These are phyloP conservation scores for Elephas maximus DNA, from an alignment of 2,113 vertebrate genomes.

Conservation along the genomic window DNA sequence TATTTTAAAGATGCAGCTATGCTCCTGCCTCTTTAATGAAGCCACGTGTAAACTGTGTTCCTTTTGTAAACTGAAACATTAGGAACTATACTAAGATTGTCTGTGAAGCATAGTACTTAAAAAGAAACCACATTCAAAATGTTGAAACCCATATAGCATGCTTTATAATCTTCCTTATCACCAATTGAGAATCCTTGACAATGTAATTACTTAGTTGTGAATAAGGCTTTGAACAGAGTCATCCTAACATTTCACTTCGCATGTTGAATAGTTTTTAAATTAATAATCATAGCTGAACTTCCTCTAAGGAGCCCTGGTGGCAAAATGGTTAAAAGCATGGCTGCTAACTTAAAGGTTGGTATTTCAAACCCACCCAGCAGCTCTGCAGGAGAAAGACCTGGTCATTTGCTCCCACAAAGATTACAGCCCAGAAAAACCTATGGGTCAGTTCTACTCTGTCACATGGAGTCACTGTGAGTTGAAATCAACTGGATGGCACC, in stretches of 20 bases:
- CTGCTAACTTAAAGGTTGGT: background rate
- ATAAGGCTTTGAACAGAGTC: slow-evolving; percentile 43
- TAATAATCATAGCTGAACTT: slow-evolving; percentile 55
- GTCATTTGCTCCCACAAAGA: background rate
- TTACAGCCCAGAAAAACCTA: background rate
- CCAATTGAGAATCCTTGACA: background rate
- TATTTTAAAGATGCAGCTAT: background rate
- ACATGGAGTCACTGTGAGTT: background rate
- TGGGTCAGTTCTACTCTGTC: background rate
- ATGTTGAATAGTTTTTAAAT: slow-evolving; percentile 64
- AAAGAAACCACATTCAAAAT: background rate
- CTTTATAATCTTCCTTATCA: slow-evolving; percentile 2
- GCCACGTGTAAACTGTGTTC: background rate
- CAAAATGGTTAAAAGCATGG: too few species aligned
- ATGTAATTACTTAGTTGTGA: slow-evolving; percentile 59
- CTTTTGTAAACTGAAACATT: slow-evolving; percentile 12
- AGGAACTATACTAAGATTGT: background rate
- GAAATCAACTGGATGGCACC: background rate
- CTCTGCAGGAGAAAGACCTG: background rate
- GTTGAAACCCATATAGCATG: background rate
- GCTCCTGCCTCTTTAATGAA: slow-evolving; percentile 42
- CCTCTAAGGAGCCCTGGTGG: background rate
- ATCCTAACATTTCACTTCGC: slow-evolving; percentile 40
- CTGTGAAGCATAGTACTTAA: slow-evolving; percentile 20
- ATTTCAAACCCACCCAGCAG: background rate